Evolutionary conservation across 2,888 invertebrate species (phyloP), one percentile per base, ranked within the genome.

Genomic region (Eubasilissa splendida): DNA sequence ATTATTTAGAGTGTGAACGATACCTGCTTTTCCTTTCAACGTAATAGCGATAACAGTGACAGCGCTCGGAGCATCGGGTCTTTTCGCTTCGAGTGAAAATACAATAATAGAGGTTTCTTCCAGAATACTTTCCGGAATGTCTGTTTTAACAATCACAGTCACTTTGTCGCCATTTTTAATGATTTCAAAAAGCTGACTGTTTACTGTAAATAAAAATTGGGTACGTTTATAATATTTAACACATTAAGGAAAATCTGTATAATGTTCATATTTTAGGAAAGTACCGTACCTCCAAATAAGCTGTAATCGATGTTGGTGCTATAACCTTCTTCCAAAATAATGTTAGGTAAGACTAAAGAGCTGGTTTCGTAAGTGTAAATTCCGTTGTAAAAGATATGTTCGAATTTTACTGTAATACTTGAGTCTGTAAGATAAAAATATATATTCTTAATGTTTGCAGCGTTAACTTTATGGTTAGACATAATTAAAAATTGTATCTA

Each of bases 161-260:
- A 73, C 54, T 12, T 22, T 73, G 14, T 80, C 65, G 11, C 70
- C 73, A 56, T 58, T 31, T 31, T 4, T 10, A 22, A 22, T n/a
- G n/a, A 54, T 10, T 12, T 11, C 52, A 42, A 83, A 83, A 65
- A 71, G 79, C 53, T 80, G 53, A 59, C 71, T 71, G 63, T 79
- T 60, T 14, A 71, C 83, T 83, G 70, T 71, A 83, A 83, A n/a
- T 22, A 54, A 54, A 54, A 31, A 58, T 5, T 4, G 42, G 2
- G 42, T 1, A 22, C 1, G 22, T 42, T 42, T 42, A 7, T 42
- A 42, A 42, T 0, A 42, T 7, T 5, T 2, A 42, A 5, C 7
- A 1, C 14, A 9, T 33, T 22, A 33, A 5, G 50, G 10, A 68
- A 68, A 68, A 68, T 22, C 0, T 5, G 12, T n/a, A 42, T n/a